A percentile compares a stretch with the other conserved stretches of the same genome.
Evolutionary conservation across 2,888 invertebrate genomes (phyloP).

Genomic region (Drosophila tanythrix): DNA sequence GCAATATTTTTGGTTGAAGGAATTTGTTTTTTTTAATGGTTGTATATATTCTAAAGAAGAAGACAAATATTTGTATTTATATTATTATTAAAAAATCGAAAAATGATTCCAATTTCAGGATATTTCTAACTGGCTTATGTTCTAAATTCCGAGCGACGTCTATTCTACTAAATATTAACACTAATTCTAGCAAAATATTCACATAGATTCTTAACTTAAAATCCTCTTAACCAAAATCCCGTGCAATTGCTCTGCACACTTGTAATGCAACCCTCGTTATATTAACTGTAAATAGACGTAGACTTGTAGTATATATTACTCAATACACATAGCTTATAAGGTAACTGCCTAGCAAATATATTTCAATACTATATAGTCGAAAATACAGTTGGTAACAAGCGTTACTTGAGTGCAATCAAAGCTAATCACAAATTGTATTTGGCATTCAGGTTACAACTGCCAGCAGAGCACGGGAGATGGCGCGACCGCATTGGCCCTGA

Average conservation of each 20-base stretch:
- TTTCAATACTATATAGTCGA: background rate
- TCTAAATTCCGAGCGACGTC: background rate
- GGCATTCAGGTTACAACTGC: slow-evolving; percentile 82
- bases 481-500: slow-evolving; percentile 51
- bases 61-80: background rate
- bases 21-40: background rate
- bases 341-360: background rate
- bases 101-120: background rate
- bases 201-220: background rate
- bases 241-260: slow-evolving; percentile 25
- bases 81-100: background rate
- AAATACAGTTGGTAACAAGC: slow-evolving; percentile 18
- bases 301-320: slow-evolving; percentile 25
- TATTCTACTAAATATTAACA: slow-evolving; percentile 2
- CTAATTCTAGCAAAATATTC: background rate
- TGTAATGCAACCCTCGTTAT: slow-evolving; percentile 64
- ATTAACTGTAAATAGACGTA: slow-evolving; percentile 62
- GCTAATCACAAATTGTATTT: slow-evolving; percentile 18
- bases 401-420: background rate
- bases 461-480: slow-evolving; percentile 75
- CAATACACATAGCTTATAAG: slow-evolving; percentile 7
- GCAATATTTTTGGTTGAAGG: background rate
- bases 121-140: background rate
- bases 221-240: background rate
- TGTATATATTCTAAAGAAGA: background rate